Conservation (phyloP, 2,113 vertebrate species). For the Syrrhaptes paradoxus region DNA sequence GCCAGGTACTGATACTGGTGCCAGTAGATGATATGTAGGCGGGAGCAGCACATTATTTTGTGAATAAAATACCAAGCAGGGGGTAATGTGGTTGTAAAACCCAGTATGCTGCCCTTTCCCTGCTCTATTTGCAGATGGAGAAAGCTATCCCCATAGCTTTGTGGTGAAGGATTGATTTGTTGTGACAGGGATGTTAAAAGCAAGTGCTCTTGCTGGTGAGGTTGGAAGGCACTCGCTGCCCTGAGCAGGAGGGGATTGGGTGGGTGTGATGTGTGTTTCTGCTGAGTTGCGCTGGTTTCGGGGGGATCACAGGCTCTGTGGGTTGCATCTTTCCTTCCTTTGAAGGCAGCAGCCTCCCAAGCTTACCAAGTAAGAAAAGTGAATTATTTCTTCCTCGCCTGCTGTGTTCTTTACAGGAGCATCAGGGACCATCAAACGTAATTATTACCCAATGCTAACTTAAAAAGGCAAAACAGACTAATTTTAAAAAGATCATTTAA, state of each 20-base stretch:
- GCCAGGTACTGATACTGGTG: background rate
- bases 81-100: background rate
- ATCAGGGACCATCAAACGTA: background rate
- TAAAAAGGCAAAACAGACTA: background rate
- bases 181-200: background rate
- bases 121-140: background rate
- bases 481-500: background rate
- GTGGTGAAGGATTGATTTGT: background rate
- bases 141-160: background rate
- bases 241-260: background rate
- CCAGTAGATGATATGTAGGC: rapidly evolving
- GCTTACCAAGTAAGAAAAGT: background rate
- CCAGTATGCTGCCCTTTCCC: background rate
- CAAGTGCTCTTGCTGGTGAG: background rate
- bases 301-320: background rate
- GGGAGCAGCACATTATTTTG: background rate
- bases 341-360: background rate
- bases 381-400: background rate
- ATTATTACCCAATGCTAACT: background rate
- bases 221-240: background rate
- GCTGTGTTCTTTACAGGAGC: background rate
- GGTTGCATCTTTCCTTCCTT: background rate
- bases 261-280: background rate
- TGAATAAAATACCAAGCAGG: background rate
- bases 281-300: background rate